Evolutionary conservation across 2,113 vertebrate genomes (phyloP).

Genomic region (Erinaceus europaeus): DNA sequence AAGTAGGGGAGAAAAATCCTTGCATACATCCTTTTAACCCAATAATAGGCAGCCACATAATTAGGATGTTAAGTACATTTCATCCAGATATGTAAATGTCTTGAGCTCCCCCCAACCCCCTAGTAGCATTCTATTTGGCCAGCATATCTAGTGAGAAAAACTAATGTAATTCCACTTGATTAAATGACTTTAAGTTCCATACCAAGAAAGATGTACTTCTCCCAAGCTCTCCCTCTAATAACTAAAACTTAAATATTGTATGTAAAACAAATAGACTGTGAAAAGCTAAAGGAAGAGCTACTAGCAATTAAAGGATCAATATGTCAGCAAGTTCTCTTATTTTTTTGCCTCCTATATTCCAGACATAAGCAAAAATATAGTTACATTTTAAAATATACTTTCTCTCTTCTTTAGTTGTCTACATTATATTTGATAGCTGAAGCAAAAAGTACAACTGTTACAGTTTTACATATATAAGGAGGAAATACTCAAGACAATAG

Average conservation of each 20-base stretch:
- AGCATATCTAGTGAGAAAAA: too few relatives aligned
- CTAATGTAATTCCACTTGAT: not conserved
- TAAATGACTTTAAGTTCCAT: not conserved
- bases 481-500: not conserved
- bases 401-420: not conserved
- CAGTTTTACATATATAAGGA: not conserved
- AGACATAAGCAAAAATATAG: not conserved
- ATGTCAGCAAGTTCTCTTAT: not conserved
- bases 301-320: not conserved
- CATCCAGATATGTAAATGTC: conserved; percentile 3
- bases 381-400: not conserved
- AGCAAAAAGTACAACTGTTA: not conserved
- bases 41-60: not conserved
- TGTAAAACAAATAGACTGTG: not conserved
- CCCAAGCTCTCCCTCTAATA: not conserved
- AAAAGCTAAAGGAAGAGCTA: not conserved
- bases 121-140: too few relatives aligned
- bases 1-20: not conserved
- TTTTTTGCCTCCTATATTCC: not conserved
- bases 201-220: not conserved
- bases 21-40: not conserved
- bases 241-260: too few relatives aligned
- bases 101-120: not conserved
- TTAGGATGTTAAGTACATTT: not conserved
- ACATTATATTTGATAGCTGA: not conserved